Base-by-base conservation (phyloP, 1,140 invertebrate species). In the Prorops nasuta region DNA sequence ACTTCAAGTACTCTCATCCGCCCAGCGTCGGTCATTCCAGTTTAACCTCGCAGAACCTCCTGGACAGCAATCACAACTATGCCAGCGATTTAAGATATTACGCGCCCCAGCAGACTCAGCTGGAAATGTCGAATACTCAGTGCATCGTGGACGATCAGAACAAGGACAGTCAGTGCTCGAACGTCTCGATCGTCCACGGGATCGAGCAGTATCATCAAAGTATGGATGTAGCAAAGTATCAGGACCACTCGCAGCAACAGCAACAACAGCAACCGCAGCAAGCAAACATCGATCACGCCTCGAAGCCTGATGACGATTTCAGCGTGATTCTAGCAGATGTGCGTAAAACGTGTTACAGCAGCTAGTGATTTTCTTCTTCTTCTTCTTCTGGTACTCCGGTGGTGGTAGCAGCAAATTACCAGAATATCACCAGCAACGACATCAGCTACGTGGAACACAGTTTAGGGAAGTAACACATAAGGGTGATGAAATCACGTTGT, bases 301-400 rank as follows among this genome's bases (percentile, higher is more conserved):
- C 81, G 16, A 86, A 88, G 55, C 74, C 81, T 1, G 89, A 90
- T 41, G 89, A 91, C 51, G 89, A 92, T 65, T 91, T 91, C 74
- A 91, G 89, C 76, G 88, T 90, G 52, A 91, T 92, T 59, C 73
- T 92, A 32, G 90, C 90, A 2, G 89, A 89, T 51, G 89, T 91
- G 31, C 80, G 90, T 48, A 91, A 92, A 69, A 91, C 90, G 18
- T 91, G 89, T 71, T 92, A 90, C 75, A 91, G 88, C 80, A 90
- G 88, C 77, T 90, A 74, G 71, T 72, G 49, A 49, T 54, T 55
- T 49, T 52, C 43, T n/a, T n/a, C 36, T 39, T 49, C 46, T 38
- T 21, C 17, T 47, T 32, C 35, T 44, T 35, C 15, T 10, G 36
- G 14, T 37, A 37, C 10, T 37, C 9, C 16, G 0, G n/a, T 37